Base-by-base conservation (phyloP, 2,113 vertebrate genomes). In the Sorex araneus region DNA sequence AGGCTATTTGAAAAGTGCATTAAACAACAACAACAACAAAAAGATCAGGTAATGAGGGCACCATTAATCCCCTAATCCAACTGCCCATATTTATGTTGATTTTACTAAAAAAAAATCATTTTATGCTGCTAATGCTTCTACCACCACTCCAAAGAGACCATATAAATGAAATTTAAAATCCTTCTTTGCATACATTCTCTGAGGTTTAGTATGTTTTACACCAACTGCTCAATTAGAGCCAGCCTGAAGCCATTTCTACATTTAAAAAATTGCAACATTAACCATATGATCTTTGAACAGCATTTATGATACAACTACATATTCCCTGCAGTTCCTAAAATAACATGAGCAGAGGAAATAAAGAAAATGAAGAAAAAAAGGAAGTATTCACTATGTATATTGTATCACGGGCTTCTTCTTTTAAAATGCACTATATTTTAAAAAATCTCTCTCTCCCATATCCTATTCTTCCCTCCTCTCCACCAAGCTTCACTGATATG, bases 21-120 rank as follows among this genome's bases (percentile, higher is more conserved):
- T 91, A 28, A 76, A 87, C 87, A 92, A 66, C 64, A 66, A 28
- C 64, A 66, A 66, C 64, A 66, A 66, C 34, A 79, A 81, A 89
- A 79, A 89, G 64, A 94, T 93, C 89, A 81, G 76, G 86, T 91
- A 94, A 67, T 8, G 45, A 95, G 89, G 87, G 89, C 2, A 0
- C 54, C 34, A 54, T 87, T 93, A 95, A 97, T 94, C 84, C 87
- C 78, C 80, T 94, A 96, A 96, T 96, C 89, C 94, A 91, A 94
- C 76, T 94, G 83, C n/a, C 77, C 77, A 66, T 90, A 84, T 93
- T 97, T 96, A 87, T 93, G 84, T 89, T 92, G 87, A 87, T 95
- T 89, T 93, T 71, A 45, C 43, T n/a, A 28, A n/a, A 87, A 47
- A 36, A 54, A 47, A 78, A 69, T 8, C 83, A 74, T 90, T 69